Evolutionary conservation across 2,888 invertebrate genomes (phyloP).

Genomic region (Sthenelais limicola): DNA sequence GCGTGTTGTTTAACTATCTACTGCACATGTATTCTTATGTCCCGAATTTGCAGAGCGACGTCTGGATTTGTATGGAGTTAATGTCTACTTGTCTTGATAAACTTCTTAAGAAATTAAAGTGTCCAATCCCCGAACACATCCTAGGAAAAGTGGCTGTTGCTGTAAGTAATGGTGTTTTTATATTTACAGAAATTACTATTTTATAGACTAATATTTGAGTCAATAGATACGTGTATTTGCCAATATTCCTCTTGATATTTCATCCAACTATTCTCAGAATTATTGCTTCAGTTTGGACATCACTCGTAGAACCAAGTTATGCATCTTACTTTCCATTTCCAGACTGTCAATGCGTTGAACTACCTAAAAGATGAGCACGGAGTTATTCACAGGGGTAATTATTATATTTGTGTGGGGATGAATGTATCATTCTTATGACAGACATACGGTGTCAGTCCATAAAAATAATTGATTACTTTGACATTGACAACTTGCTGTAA

Average conservation of each 20-base stretch:
- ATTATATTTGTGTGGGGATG: too few relatives aligned
- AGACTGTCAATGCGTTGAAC: conserved; percentile 85
- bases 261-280: too few relatives aligned
- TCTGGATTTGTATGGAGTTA: conserved; percentile 99
- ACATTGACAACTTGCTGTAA: too few relatives aligned
- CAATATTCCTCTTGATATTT: not conserved
- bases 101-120: conserved; percentile 82
- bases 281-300: too few relatives aligned
- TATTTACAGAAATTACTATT: not conserved
- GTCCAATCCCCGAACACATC: conserved; percentile 95
- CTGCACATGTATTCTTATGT: not conserved
- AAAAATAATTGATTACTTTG: too few relatives aligned
- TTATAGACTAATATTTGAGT: not conserved
- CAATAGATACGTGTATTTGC: not conserved
- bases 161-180: conserved; percentile 77
- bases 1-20: not conserved
- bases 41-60: conserved; percentile 77
- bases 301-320: too few relatives aligned
- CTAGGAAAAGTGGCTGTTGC: conserved; percentile 97
- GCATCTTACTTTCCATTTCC: conserved; percentile 50
- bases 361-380: conserved; percentile 98
- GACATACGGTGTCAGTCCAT: too few relatives aligned
- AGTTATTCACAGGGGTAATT: conserved; percentile 87
- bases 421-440: too few relatives aligned
- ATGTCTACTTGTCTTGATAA: conserved; percentile 99